phyloP scores from a whole-genome alignment of 1,140 invertebrate species.

The Parapsyche elsis region DNA sequence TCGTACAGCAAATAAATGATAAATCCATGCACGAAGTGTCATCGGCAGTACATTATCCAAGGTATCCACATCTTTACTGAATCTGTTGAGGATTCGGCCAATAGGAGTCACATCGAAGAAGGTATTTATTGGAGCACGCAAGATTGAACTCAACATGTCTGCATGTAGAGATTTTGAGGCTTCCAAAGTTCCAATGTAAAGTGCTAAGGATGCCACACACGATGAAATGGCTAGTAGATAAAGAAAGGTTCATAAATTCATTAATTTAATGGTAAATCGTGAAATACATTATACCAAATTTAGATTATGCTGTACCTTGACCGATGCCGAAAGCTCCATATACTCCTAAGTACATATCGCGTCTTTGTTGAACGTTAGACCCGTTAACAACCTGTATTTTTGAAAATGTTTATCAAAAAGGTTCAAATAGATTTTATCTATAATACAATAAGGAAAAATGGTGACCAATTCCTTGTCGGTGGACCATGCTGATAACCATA shows the following conservation, averaged over 20 bases:
- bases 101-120: conserved; percentile 91
- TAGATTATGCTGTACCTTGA: conserved; percentile 79
- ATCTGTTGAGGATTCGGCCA: conserved; percentile 86
- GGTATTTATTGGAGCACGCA: conserved; percentile 76
- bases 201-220: conserved; percentile 74
- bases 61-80: conserved; percentile 85
- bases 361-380: conserved; percentile 68
- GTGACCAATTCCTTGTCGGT: conserved; percentile 68
- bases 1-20: conserved; percentile 77
- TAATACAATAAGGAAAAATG: neutral
- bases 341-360: conserved; percentile 87
- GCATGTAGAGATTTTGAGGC: conserved; percentile 77
- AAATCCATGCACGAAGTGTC: conserved; percentile 76
- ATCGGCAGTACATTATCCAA: conserved; percentile 81
- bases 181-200: conserved; percentile 77
- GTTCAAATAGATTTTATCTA: neutral
- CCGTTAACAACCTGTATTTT: conserved; percentile 62
- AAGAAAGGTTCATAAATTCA: conserved; percentile 35
- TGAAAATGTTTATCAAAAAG: neutral
- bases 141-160: conserved; percentile 74
- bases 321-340: conserved; percentile 88
- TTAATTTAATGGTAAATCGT: too few species aligned
- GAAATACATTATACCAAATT: neutral
- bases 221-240: conserved; percentile 73
- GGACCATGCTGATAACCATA: conserved; percentile 93